Evolutionary conservation across 2,797 vertebrate species (phyloP).

Genomic region (Melopsittacus undulatus): DNA sequence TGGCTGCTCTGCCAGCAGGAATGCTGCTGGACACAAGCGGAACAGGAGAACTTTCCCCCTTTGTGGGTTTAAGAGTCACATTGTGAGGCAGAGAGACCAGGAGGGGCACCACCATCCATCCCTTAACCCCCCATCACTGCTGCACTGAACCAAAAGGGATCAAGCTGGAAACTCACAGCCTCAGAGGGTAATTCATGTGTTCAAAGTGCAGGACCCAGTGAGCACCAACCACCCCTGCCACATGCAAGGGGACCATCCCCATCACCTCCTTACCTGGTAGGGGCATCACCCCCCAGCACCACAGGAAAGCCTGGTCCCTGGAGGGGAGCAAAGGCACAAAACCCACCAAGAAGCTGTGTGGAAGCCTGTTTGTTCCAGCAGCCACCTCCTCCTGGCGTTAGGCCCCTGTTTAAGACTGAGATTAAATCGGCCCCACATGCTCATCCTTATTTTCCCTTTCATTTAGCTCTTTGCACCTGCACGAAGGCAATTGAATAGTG

Average conservation of each 20-base stretch:
- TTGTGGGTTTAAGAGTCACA: neutral
- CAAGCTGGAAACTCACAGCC: neutral
- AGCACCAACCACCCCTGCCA: neutral
- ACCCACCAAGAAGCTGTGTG: neutral
- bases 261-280: neutral
- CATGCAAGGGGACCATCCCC: neutral
- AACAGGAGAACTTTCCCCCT: neutral
- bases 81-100: neutral
- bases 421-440: neutral
- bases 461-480: slow-evolving; percentile 44
- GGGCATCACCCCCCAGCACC: neutral
- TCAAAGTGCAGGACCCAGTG: rapidly evolving
- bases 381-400: neutral
- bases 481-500: neutral
- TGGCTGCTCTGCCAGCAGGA: neutral
- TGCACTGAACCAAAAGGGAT: neutral
- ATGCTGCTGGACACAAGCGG: neutral
- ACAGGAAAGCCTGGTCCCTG: neutral
- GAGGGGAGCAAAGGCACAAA: neutral
- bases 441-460: neutral
- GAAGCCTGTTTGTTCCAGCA: neutral
- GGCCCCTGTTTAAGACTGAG: neutral
- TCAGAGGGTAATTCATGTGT: neutral
- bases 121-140: neutral
- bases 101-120: neutral